Evolutionary conservation across 1,140 invertebrate species (phyloP), one percentile per base, ranked within the genome.

Genomic region (Sycophaga agraensis): DNA sequence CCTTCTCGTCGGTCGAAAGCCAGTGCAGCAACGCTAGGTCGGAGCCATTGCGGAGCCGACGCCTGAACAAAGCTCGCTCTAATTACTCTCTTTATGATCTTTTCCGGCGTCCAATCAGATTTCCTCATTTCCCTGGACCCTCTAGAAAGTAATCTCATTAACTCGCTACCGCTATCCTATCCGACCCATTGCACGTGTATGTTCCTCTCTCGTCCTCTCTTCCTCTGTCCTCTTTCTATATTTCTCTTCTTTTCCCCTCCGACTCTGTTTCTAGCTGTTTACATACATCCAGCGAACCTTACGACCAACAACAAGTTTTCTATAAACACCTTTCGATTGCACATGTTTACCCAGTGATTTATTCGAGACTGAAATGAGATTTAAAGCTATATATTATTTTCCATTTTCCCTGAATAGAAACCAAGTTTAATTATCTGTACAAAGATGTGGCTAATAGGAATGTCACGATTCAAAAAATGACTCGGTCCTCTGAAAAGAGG

Each of bases 41-140:
- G 24, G 22, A 6, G 42, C 40, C 14, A 9, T 24, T 14, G 40
- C 34, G n/a, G 21, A 17, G 68, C 45, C 64, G 46, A 45, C 39
- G 49, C 57, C 19, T 59, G 69, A 73, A 76, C 72, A 74, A 76
- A 75, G 71, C 73, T 69, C 59, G 68, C 63, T 70, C 70, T 76
- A 75, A 78, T 77, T 76, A 77, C 73, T 70, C 65, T 68, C 70
- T 75, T 76, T 73, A 75, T 74, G 70, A 77, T 75, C 71, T 75
- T 75, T 76, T 75, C 69, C 73, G 68, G 68, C 67, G 70, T 72
- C 70, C 73, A 76, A 77, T 76, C 72, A 73, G 67, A 72, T 77
- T 73, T 73, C 69, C 73, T 75, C 71, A 70, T 73, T 73, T 74
- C 66, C 70, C 69, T 70, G 43, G 55, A 68, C 64, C 62, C 67